Evolutionary conservation across 2,888 invertebrate species (phyloP), one percentile per base, ranked within the genome.

Genomic region (Oscheius sp.): DNA sequence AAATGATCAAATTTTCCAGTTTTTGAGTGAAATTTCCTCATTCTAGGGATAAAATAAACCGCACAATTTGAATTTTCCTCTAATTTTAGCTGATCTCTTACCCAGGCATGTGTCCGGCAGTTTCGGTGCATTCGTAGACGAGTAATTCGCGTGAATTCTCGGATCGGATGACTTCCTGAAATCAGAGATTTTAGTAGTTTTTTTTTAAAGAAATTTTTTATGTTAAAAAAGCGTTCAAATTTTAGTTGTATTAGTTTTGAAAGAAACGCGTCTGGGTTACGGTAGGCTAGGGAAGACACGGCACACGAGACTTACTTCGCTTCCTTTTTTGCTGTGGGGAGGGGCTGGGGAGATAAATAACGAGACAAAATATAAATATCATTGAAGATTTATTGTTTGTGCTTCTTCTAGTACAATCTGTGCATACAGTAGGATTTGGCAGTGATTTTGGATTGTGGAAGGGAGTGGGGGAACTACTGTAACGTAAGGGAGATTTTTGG

Each of bases 41-140:
- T n/a, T n/a, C n/a, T n/a, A n/a, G n/a, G n/a, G n/a, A n/a, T n/a
- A n/a, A n/a, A n/a, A n/a, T n/a, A n/a, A n/a, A n/a, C n/a, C n/a
- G n/a, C n/a, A n/a, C n/a, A n/a, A n/a, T n/a, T 15, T 27, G 29
- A 2, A 61, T 53, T 55, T 12, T 52, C 23, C 1, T 23, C 10
- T 15, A 39, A 27, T 33, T n/a, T n/a, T n/a, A n/a, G 29, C 65
- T n/a, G n/a, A 2, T 10, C 3, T 39, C 34, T 68, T 63, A 78
- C 76, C 71, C 70, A 3, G 89, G 87, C 33, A 89, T 79, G 69
- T 87, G 85, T 63, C 88, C 87, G 58, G 88, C 87, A 20, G 88
- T 87, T 58, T 86, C 83, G 2, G 80, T 80, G 0, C 91, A 91
- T 55, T 84, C 84, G 42, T 76, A 70, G n/a, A 79, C 72, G 55